phyloP scores from a whole-genome alignment of 2,113 vertebrate species.

The Rhinogobius similis region DNA sequence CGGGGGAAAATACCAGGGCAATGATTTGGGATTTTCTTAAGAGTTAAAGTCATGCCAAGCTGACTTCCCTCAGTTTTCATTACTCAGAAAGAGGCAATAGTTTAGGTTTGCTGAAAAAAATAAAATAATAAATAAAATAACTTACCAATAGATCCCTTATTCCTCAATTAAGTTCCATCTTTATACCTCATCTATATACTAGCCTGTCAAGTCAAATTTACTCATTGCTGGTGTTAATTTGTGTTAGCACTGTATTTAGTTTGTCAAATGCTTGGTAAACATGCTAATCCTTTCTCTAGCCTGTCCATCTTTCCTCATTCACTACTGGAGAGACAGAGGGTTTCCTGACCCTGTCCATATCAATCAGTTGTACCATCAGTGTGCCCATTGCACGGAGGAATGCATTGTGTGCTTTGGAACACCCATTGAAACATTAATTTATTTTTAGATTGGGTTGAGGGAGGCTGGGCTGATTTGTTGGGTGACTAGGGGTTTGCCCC shows the following conservation, averaged over 20 bases:
- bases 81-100: slow-evolving; percentile 23
- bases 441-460: slow-evolving; percentile 67
- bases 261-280: slow-evolving; percentile 4
- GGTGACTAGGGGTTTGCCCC: slow-evolving; percentile 41
- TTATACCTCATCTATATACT: neutral
- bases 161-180: neutral
- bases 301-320: slow-evolving; percentile 21
- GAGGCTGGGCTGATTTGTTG: slow-evolving; percentile 40
- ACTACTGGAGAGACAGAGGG: slow-evolving; percentile 50
- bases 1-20: slow-evolving; percentile 49
- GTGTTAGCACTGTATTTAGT: neutral
- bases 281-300: slow-evolving; percentile 22
- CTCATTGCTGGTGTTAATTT: neutral
- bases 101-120: neutral
- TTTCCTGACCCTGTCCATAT: slow-evolving; percentile 73
- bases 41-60: slow-evolving; percentile 52
- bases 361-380: slow-evolving; percentile 67
- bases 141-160: neutral
- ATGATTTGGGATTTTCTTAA: slow-evolving; percentile 46
- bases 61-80: slow-evolving; percentile 55
- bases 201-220: neutral
- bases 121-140: neutral
- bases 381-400: slow-evolving; percentile 68
- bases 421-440: slow-evolving; percentile 77
- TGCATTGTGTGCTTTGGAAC: slow-evolving; percentile 74